Percentiles rank a stretch among this genome's conserved stretches.
phyloP scores from a whole-genome alignment of 2,888 invertebrate species.

The Nezara viridula region DNA sequence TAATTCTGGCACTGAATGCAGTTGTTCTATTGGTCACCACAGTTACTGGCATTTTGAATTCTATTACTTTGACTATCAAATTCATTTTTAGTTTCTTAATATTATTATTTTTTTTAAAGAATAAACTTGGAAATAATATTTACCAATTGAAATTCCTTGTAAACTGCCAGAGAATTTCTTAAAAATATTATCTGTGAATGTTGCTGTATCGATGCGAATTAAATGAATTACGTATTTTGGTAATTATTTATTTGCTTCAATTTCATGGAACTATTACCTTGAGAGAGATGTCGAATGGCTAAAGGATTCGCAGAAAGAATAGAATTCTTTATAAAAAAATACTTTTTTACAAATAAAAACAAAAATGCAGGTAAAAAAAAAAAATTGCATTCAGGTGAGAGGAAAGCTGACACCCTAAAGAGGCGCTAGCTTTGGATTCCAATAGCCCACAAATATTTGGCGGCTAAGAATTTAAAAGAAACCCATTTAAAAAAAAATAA shows the following conservation, averaged over 20 bases:
- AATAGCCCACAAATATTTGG: slow-evolving; percentile 38
- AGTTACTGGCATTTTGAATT: no score
- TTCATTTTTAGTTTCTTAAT: no score
- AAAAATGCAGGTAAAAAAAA: not conserved
- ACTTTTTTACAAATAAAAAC: not conserved
- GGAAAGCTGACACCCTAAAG: slow-evolving; percentile 7
- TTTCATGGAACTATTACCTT: not conserved
- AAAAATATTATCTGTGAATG: no score
- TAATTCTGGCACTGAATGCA: no score
- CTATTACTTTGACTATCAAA: no score
- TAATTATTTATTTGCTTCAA: not conserved
- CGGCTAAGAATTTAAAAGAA: slow-evolving; percentile 7
- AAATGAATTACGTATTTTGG: not conserved
- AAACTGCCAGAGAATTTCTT: no score
- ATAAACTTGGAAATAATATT: no score
- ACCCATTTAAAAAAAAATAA: not conserved
- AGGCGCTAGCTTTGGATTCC: slow-evolving; percentile 28
- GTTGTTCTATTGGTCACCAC: no score
- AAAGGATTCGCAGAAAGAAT: not conserved
- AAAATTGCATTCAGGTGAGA: not conserved
- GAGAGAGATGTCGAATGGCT: not conserved
- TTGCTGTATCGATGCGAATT: no score
- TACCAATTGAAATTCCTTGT: no score
- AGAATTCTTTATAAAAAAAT: not conserved
- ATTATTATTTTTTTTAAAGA: no score